Base-by-base conservation (phyloP, 2,797 vertebrate genomes). In the Mormyrus hasselquistii region DNA sequence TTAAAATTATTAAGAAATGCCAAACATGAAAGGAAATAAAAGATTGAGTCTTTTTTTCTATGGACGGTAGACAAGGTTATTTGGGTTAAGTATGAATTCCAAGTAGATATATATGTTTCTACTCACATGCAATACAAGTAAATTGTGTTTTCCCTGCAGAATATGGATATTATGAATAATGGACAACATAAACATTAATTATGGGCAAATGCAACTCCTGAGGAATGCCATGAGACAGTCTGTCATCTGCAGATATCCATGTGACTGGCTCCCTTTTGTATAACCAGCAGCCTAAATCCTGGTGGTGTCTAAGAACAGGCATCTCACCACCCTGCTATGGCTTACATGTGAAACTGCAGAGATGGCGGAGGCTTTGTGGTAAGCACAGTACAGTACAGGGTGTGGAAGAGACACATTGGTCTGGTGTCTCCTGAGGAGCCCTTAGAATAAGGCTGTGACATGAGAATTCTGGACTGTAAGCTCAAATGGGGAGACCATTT, bases 331-430 rank as follows among this genome's bases (percentile, higher is more conserved):
- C 34, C 91, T 89, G 89, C 88, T 62, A 55, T 89, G 52, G n/a
- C 76, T 88, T 88, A 73, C 62, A 85, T 84, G 9, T 59, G 12
- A 87, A 41, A 89, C 88, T 87, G 69, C 89, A 82, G 85, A 62
- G 90, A 88, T 89, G 82, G 0, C 34, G 19, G 55, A 55, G 44
- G 85, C 84, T 47, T 89, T 22, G 19, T 73, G 50, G 29, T 34
- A 34, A 34, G 29, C 87, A 12, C 73, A 55, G 57, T 6, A 7
- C 44, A 0, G 84, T 55, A 73, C 41, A 87, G 86, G 8, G 57
- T 93, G 92, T 88, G 52, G 93, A 92, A 97, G 96, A 97, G 92
- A 96, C 95, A 50, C 62, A 12, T 34, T 69, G 25, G 25, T 29
- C 62, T 65, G 25, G 25, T 34, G 25, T 14, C 65, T 14, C 16